Conservation (phyloP, 2,888 invertebrate genomes). For the Clusia tigrina region DNA sequence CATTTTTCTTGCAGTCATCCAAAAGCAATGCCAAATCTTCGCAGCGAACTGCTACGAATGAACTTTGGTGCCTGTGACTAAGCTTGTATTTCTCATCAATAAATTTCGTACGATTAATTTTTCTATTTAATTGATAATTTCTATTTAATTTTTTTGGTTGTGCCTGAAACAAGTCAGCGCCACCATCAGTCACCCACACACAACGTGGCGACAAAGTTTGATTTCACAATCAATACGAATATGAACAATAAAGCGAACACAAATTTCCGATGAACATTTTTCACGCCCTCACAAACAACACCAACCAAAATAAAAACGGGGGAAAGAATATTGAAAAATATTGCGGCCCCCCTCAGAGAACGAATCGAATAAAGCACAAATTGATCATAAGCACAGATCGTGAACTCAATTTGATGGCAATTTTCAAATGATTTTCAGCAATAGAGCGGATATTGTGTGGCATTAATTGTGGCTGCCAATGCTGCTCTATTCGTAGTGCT, state of each 20-base stretch:
- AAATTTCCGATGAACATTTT: neutral
- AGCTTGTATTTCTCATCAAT: no score
- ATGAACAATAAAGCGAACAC: neutral
- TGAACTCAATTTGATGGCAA: slow-evolving; percentile 55
- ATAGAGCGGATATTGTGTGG: slow-evolving; percentile 26
- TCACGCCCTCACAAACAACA: neutral
- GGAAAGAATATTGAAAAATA: no score
- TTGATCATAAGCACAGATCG: slow-evolving; percentile 38
- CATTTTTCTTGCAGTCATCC: no score
- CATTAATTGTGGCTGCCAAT: slow-evolving; percentile 4
- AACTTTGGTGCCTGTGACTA: no score
- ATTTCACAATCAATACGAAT: neutral
- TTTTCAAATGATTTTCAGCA: slow-evolving; percentile 50
- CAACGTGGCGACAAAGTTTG: no score
- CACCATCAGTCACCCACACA: no score
- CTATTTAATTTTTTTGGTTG: no score
- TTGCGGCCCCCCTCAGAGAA: neutral
- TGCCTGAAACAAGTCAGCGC: no score
- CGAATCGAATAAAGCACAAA: neutral
- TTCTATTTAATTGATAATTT: no score
- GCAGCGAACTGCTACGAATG: no score
- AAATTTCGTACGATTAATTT: no score
- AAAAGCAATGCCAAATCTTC: no score
- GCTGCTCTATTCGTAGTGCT: neutral
- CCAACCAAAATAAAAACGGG: neutral